These are phyloP conservation scores for Forficula auricularia DNA, from an alignment of 1,140 invertebrate species.

Conservation along the genomic window DNA sequence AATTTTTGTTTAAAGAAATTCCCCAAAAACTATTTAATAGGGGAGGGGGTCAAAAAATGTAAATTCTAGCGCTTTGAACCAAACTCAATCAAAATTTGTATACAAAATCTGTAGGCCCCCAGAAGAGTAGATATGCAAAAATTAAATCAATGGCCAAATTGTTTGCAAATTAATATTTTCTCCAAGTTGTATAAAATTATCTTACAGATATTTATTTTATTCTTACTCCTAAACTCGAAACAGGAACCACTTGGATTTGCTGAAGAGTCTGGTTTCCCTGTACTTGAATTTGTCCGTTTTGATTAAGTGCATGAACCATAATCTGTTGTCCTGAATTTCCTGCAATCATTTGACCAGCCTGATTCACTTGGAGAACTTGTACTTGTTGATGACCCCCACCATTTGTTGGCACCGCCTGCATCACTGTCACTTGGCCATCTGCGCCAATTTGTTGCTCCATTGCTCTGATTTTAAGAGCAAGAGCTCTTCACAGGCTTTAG, in stretches of 20 bases:
- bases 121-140: no score
- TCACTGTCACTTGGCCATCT: conserved; percentile 22
- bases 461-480: background rate
- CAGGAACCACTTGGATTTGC: conserved; percentile 45
- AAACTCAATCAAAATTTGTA: no score
- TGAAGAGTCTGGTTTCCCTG: conserved; percentile 32
- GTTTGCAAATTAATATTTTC: no score
- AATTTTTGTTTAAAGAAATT: no score
- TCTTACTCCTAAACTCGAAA: conserved; percentile 34
- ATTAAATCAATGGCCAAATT: no score
- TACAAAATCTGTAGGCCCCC: no score
- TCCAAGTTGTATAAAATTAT: no score
- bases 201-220: no score
- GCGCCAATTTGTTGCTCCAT: conserved; percentile 18
- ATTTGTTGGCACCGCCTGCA: conserved; percentile 22
- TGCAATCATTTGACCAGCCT: conserved; percentile 30
- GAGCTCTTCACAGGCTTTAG: background rate
- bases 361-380: conserved; percentile 30
- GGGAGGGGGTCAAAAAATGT: no score
- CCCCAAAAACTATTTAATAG: no score
- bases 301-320: conserved; percentile 25
- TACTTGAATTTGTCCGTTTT: conserved; percentile 36
- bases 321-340: conserved; percentile 27
- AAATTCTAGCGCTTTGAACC: no score
- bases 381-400: conserved; percentile 14